Evolutionary conservation across 2,888 invertebrate species (phyloP).

Genomic region (Mechanitis messenoides): DNA sequence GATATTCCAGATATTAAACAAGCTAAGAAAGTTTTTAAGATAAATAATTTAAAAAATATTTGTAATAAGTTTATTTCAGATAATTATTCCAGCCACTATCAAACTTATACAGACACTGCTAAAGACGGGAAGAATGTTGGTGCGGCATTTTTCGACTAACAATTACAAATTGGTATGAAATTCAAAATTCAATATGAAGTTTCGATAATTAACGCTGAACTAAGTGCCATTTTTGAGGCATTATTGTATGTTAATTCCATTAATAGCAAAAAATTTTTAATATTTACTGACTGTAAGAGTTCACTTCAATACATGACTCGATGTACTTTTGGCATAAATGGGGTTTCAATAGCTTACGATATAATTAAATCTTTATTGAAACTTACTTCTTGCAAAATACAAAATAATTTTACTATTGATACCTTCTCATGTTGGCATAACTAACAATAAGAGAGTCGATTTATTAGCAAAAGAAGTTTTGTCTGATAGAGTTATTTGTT

Average conservation of each 20-base stretch:
- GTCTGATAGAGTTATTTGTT: too few relatives aligned
- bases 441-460: too few relatives aligned
- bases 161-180: not conserved
- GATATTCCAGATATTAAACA: not conserved
- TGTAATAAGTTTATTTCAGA: slow-evolving; percentile 3
- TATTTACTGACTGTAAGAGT: slow-evolving; percentile 20
- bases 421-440: too few relatives aligned
- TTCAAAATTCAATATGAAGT: slow-evolving; percentile 13
- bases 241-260: slow-evolving; percentile 14
- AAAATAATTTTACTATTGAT: too few relatives aligned
- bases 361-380: too few relatives aligned
- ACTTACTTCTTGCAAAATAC: too few relatives aligned
- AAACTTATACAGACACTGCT: slow-evolving; percentile 6
- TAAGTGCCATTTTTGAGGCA: slow-evolving; percentile 16
- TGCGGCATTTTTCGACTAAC: slow-evolving; percentile 13
- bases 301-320: slow-evolving; percentile 22
- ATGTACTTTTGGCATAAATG: slow-evolving; percentile 19
- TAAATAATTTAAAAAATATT: not conserved
- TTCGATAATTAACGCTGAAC: slow-evolving; percentile 16
- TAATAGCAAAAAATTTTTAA: slow-evolving; percentile 1
- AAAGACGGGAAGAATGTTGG: slow-evolving; percentile 11
- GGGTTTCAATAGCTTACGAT: slow-evolving; percentile 20
- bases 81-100: slow-evolving; percentile 4
- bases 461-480: too few relatives aligned
- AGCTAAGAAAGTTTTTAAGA: slow-evolving; percentile 2